Percentiles rank a stretch among this genome's conserved stretches.
Evolutionary conservation across 2,113 vertebrate species (phyloP).

Genomic region (Quiscalus mexicanus): DNA sequence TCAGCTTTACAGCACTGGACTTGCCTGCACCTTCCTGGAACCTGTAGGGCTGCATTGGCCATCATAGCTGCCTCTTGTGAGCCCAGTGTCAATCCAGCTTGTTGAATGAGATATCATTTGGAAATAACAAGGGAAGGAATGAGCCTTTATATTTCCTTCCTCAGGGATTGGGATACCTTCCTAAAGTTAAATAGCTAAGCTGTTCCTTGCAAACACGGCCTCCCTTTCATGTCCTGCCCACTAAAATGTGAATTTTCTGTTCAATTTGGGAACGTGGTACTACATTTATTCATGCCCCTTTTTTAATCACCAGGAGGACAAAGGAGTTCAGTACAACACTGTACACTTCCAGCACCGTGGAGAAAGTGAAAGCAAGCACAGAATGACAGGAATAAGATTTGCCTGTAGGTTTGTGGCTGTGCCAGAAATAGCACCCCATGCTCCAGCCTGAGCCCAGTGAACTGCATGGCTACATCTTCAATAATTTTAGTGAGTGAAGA

Average conservation of each 20-base stretch:
- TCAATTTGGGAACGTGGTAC: rapidly evolving
- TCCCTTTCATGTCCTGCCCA: neutral
- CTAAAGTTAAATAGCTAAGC: neutral
- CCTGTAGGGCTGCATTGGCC: neutral
- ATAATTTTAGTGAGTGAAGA: neutral
- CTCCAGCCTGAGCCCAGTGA: neutral
- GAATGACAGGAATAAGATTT: neutral
- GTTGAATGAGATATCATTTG: neutral
- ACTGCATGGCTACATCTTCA: neutral
- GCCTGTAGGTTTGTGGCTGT: neutral
- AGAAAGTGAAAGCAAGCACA: neutral
- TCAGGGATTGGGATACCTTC: neutral
- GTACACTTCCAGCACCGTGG: rapidly evolving
- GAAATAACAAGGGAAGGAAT: neutral
- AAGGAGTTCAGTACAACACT: neutral
- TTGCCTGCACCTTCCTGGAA: neutral
- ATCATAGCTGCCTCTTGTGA: neutral
- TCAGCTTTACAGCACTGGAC: neutral
- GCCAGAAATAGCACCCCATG: neutral
- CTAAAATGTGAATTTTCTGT: neutral
- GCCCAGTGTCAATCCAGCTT: neutral
- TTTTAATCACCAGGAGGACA: neutral
- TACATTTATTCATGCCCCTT: neutral
- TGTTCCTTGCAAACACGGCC: neutral
- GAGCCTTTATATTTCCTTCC: neutral